Evolutionary conservation across 2,113 vertebrate genomes (phyloP), one percentile per base, ranked within the genome.

Genomic region (Pantherophis guttatus): DNA sequence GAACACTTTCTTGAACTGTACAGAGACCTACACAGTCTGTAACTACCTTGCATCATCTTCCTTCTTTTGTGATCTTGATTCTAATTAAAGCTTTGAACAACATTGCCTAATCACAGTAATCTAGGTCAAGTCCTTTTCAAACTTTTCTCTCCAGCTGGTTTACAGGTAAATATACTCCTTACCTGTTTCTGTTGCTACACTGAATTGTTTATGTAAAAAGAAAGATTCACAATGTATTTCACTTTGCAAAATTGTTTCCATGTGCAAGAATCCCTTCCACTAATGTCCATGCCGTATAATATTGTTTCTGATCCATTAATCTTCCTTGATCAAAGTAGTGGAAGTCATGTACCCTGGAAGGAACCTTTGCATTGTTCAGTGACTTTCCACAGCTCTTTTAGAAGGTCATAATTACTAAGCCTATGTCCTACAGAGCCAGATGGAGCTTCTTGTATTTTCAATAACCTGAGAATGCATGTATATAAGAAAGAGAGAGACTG

Each of bases 121-220:
- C 19, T 95, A 89, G 96, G 95, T 95, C 95, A 94, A 17, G 21
- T 8, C 92, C 57, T 90, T 91, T 11, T 65, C 1, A 89, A 48
- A 75, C 39, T 85, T 57, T 5, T 62, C 57, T 62, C 24, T 23
- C 85, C 48, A 39, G 11, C 0, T n/a, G 19, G 0, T 89, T 87
- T 88, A 87, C 8, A 0, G 39, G 15, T 90, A 1, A 15, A 8
- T 17, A 0, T 17, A 2, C 54, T 17, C 0, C 0, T 15, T 88
- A 39, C 0, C 11, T 91, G 52, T 13, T 33, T 11, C 52, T 93
- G 86, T 29, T 88, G 58, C 48, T n/a, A 0, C 23, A 0, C 7
- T 29, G 59, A 12, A 13, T 0, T 39, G 39, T 0, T 0, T 3
- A 11, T 58, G 0, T 62, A 89, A 89, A 39, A 26, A 55, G 33